Evolutionary conservation across 2,797 vertebrate genomes (phyloP).

Genomic region (Takifugu rubripes): DNA sequence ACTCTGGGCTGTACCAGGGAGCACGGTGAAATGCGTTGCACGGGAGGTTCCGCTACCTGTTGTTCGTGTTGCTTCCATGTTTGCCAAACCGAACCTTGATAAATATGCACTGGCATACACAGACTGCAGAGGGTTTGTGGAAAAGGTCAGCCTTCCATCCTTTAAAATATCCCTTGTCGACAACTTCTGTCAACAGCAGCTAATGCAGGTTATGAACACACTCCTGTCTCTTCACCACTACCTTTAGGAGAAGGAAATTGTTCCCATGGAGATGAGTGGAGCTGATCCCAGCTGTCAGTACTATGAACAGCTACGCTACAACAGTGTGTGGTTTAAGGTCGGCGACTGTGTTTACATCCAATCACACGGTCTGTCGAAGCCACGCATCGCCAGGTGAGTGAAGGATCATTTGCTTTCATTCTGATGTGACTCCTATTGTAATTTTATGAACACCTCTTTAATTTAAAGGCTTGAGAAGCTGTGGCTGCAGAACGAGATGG

Average conservation of each 20-base stretch:
- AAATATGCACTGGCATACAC: conserved; percentile 78
- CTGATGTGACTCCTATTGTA: neutral
- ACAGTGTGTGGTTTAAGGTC: conserved; percentile 91
- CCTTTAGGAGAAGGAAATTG: conserved; percentile 89
- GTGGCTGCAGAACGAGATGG: conserved; percentile 89
- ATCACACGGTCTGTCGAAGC: conserved; percentile 88
- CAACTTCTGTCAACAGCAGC: too few species aligned
- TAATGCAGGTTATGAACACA: conserved; percentile 24
- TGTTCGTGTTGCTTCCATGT: conserved; percentile 93
- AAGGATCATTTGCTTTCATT: neutral
- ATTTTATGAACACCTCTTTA: neutral
- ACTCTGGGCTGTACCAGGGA: conserved; percentile 89
- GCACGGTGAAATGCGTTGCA: conserved; percentile 81
- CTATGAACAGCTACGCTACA: conserved; percentile 91
- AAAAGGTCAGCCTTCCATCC: conserved; percentile 81
- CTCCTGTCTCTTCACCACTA: neutral
- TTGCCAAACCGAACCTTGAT: conserved; percentile 88
- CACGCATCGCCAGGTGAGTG: conserved; percentile 88
- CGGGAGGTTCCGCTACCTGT: conserved; percentile 90
- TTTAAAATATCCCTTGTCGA: too few species aligned
- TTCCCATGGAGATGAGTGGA: conserved; percentile 88
- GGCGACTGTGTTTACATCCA: conserved; percentile 95
- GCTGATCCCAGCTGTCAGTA: conserved; percentile 89
- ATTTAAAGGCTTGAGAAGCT: conserved; percentile 91
- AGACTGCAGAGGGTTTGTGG: conserved; percentile 77